These are phyloP conservation scores for Haliclona indistincta DNA, from an alignment of 37 sponge, comb jelly and placozoan species.

Conservation along the genomic window DNA sequence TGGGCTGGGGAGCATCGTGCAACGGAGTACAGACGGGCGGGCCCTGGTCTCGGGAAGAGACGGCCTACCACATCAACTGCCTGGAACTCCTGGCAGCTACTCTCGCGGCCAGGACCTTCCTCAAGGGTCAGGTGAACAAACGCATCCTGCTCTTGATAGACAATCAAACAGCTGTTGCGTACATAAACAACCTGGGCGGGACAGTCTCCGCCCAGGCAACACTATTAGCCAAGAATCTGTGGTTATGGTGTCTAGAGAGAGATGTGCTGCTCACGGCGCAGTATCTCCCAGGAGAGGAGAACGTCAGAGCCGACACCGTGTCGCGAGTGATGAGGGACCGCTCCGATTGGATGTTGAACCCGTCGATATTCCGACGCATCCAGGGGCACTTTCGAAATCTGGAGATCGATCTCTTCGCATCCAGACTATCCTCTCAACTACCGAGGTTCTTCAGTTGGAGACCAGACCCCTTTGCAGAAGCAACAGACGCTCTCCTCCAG, in stretches of 20 bases:
- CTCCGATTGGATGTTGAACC: slow-evolving; percentile 26
- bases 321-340: slow-evolving; percentile 1
- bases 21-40: slow-evolving; percentile 31
- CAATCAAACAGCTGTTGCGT: slow-evolving; percentile 35
- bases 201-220: slow-evolving; percentile 10
- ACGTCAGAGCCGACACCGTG: slow-evolving; percentile 16
- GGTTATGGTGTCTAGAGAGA: slow-evolving; percentile 42
- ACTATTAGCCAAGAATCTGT: slow-evolving; percentile 18
- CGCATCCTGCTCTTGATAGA: slow-evolving; percentile 24
- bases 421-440: slow-evolving; percentile 9
- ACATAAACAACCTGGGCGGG: slow-evolving; percentile 25
- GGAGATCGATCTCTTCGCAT: slow-evolving; percentile 38
- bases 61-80: slow-evolving; percentile 35
- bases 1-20: slow-evolving; percentile 35
- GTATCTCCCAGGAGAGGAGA: slow-evolving; percentile 21
- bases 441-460: slow-evolving; percentile 22
- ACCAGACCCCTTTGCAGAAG: no score
- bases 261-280: slow-evolving; percentile 15
- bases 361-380: not conserved
- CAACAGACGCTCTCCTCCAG: no score
- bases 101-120: slow-evolving; percentile 26
- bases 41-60: slow-evolving; percentile 32
- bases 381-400: not conserved
- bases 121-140: not conserved
- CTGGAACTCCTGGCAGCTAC: slow-evolving; percentile 47